Evolutionary conservation across 2,113 vertebrate genomes (phyloP), one percentile per base, ranked within the genome.

Genomic region (Strigops habroptila): DNA sequence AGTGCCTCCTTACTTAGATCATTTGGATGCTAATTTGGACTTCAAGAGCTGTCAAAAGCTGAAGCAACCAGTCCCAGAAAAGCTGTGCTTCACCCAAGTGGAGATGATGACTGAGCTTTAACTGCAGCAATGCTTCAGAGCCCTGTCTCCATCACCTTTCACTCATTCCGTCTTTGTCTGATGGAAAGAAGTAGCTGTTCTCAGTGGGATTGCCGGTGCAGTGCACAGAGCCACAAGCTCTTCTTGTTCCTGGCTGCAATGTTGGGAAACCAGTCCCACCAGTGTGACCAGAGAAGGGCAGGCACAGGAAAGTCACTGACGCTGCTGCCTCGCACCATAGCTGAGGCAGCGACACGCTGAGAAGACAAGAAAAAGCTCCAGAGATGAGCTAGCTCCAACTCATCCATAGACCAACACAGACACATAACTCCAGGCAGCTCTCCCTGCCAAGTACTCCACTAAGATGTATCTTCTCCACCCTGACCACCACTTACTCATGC

Each of bases 11-110:
- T 21, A 41, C 62, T 68, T 2, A 1, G 37, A 25, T 39, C 46
- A 95, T 92, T 11, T 60, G 28, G 59, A 90, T 82, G 67, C 49
- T 73, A 73, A 91, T 95, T 93, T 57, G 76, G 76, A 70, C 79
- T 86, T 80, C 63, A 79, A 91, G 93, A 68, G 86, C 70, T 82
- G 78, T 53, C 74, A 91, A 52, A 87, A 69, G 16, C 69, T 15
- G 1, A 69, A 69, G 52, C 12, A 24, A 59, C 30, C 0, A 53
- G 25, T 35, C 39, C 25, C 84, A 51, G 84, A 71, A 46, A 52
- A 43, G 74, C 78, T 60, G 43, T 46, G 55, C 64, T 63, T 84
- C 51, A 44, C 88, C 59, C 25, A 86, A 12, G 63, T 25, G 71
- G 63, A 82, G 63, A 43, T 1, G 27, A 90, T 37, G 70, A 78